Base-by-base conservation (phyloP, 2,113 vertebrate genomes). In the Fulmarus glacialis region DNA sequence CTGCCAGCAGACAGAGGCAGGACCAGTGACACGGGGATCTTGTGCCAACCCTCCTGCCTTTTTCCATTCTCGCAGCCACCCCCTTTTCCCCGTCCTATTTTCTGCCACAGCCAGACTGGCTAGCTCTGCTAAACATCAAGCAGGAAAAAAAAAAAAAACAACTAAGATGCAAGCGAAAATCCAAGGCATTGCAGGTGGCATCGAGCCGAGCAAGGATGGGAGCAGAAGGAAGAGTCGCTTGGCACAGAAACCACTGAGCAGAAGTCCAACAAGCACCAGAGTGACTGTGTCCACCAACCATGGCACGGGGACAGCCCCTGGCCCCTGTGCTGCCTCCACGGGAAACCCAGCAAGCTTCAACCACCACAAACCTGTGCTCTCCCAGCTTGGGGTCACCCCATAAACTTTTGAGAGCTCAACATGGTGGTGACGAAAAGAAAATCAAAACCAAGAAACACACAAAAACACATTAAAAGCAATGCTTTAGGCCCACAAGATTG, bases 251-350 rank as follows among this genome's bases (percentile, higher is more conserved):
- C 75, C 63, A 9, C 40, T 0, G 27, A 74, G 71, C 80, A 24
- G 24, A 43, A 50, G 30, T 6, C 68, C 67, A 43, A 13, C 34
- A 6, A 79, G 86, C 62, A 55, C 78, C 63, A 60, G 23, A 9
- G 64, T 2, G 40, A 16, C 20, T 0, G 11, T 3, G 42, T 22
- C 72, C 63, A 42, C 15, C 56, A 4, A 3, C 9, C 22, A 11
- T 1, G 42, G 67, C 42, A 7, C 6, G 10, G 67, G 62, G 66
- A 53, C 42, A 45, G 34, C 30, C 81, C 71, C 55, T 1, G 34
- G 63, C 23, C 38, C 34, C 62, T 0, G 7, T 0, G 21, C 17
- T 15, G 27, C 36, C 42, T 11, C 36, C 45, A 2, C 4, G 3
- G 70, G 60, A 26, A 21, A 53, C 26, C 48, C 40, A 20, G 58